Evolutionary conservation across 2,888 invertebrate species (phyloP).

Genomic region (Xylota sylvarum): DNA sequence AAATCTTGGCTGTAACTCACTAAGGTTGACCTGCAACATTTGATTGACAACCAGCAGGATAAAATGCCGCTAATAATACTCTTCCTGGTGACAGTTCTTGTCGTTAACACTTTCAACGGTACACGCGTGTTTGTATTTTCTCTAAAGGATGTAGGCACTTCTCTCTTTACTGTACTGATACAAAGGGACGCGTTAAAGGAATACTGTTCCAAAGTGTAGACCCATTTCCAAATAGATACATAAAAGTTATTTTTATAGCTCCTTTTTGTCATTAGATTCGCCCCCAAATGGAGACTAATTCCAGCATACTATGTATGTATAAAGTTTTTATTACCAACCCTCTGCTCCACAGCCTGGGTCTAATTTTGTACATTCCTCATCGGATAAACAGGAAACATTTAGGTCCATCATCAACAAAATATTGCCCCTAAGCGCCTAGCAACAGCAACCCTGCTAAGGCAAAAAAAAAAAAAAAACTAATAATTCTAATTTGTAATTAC

Average conservation of each 20-base stretch:
- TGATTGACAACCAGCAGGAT: no score
- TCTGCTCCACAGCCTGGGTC: not conserved
- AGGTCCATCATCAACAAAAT: not conserved
- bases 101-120: no score
- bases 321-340: not conserved
- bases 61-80: no score
- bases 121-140: no score
- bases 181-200: no score
- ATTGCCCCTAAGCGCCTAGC: not conserved
- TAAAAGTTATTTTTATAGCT: not conserved
- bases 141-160: no score
- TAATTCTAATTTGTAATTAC: conserved; percentile 65
- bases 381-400: not conserved
- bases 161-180: no score
- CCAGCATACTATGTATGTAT: not conserved
- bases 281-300: not conserved
- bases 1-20: no score
- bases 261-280: not conserved
- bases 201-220: no score
- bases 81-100: no score
- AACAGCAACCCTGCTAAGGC: not conserved
- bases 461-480: conserved; percentile 2
- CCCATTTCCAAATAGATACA: not conserved
- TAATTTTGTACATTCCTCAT: conserved; percentile 1
- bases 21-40: no score